Percentiles rank a stretch among this genome's conserved stretches.
Conservation (phyloP, 2,797 vertebrate genomes). For the Enteromius anoplus region DNA sequence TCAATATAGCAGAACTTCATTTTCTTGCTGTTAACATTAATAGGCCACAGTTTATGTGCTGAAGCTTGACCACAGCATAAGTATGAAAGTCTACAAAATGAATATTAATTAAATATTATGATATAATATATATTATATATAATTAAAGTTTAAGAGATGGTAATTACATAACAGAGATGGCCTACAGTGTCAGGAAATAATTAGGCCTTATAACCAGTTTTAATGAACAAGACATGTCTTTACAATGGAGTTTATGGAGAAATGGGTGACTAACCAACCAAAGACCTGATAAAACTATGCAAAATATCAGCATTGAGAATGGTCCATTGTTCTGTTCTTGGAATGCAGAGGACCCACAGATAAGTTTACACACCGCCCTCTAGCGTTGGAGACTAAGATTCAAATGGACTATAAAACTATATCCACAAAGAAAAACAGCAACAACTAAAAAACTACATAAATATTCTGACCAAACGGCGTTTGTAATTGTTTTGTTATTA, state of each 20-base stretch:
- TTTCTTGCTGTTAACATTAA: not conserved
- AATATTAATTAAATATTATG: not conserved
- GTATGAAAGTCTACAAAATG: not conserved
- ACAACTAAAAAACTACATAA: not conserved
- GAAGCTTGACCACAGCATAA: not conserved
- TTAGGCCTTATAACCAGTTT: not conserved
- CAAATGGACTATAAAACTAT: not conserved
- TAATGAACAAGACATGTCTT: not conserved
- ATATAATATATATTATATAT: too few relatives aligned
- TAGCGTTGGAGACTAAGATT: not conserved
- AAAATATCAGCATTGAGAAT: conserved; percentile 1
- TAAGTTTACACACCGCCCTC: conserved; percentile 16
- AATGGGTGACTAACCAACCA: not conserved
- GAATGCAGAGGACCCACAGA: not conserved
- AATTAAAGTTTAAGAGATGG: not conserved
- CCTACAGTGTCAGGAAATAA: not conserved
- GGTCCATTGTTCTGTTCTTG: not conserved
- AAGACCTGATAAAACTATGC: not conserved
- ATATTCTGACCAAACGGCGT: not conserved
- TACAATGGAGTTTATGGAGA: not conserved
- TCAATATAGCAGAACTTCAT: not conserved
- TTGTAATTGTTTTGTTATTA: not conserved
- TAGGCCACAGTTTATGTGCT: not conserved
- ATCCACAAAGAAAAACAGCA: not conserved
- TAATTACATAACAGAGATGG: not conserved